These are phyloP conservation scores for Poeciliopsis prolifica DNA, from an alignment of 2,113 vertebrate species.

Conservation along the genomic window DNA sequence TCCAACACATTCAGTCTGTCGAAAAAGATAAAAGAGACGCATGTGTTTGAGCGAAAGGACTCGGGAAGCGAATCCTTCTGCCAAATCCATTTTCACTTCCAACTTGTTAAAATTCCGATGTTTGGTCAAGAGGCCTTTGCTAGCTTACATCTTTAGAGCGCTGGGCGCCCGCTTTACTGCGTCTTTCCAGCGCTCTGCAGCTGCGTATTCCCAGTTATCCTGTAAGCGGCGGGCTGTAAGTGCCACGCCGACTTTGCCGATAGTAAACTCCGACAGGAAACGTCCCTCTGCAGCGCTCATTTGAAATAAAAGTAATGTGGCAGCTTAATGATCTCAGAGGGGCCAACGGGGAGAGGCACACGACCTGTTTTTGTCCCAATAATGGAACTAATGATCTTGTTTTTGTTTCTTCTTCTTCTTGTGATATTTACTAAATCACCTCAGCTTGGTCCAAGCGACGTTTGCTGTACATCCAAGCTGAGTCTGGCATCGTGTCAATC, in stretches of 20 bases:
- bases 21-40: not conserved
- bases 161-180: not conserved
- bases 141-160: not conserved
- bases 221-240: not conserved
- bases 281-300: not conserved
- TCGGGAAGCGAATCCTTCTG: not conserved
- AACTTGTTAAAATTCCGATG: not conserved
- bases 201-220: not conserved
- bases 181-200: not conserved
- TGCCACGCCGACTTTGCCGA: not conserved
- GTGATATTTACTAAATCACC: not conserved
- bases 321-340: not conserved
- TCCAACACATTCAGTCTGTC: not conserved
- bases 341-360: not conserved
- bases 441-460: not conserved
- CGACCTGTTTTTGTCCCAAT: not conserved
- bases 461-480: constrained; percentile 9
- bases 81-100: not conserved
- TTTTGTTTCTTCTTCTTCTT: not conserved
- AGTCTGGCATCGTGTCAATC: constrained; percentile 16
- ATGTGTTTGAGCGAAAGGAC: not conserved
- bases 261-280: not conserved
- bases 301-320: constrained; percentile 1
- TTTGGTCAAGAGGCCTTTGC: not conserved
- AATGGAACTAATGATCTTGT: too few relatives aligned